Evolutionary conservation across 2,888 invertebrate genomes (phyloP).

Genomic region (Lacanobia wlatinum): DNA sequence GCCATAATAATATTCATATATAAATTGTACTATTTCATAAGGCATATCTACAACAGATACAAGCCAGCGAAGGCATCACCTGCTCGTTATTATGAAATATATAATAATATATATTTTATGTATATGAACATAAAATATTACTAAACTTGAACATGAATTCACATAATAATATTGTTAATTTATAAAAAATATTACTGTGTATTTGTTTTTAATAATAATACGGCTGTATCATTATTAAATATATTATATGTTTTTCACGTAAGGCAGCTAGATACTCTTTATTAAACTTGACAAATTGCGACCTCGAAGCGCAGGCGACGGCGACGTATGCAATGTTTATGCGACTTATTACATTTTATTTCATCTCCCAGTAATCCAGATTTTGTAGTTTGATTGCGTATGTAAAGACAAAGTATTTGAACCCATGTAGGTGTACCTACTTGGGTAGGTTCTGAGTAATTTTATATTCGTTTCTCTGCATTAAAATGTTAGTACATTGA

Average conservation of each 20-base stretch:
- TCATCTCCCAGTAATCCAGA: neutral
- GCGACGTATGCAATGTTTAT: neutral
- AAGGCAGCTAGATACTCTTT: neutral
- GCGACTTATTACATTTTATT: neutral
- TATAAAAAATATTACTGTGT: slow-evolving; percentile 23
- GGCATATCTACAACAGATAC: slow-evolving; percentile 39
- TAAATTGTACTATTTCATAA: slow-evolving; percentile 36
- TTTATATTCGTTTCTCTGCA: neutral
- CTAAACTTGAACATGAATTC: neutral
- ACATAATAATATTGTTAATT: neutral
- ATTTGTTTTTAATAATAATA: neutral
- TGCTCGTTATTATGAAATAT: slow-evolving; percentile 1
- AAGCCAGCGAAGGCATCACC: neutral
- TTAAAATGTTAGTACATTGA: neutral
- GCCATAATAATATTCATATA: neutral
- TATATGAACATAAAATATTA: slow-evolving; percentile 5
- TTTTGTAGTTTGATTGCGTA: neutral
- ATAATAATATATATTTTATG: too few species aligned
- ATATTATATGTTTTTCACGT: neutral
- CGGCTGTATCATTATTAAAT: neutral
- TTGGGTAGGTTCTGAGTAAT: neutral
- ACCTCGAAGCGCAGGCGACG: neutral
- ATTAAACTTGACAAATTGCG: neutral
- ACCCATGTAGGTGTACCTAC: too few species aligned
- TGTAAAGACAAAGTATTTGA: neutral